Base-by-base conservation (phyloP, 2,888 invertebrate species). In the Mesoligia furuncula region DNA sequence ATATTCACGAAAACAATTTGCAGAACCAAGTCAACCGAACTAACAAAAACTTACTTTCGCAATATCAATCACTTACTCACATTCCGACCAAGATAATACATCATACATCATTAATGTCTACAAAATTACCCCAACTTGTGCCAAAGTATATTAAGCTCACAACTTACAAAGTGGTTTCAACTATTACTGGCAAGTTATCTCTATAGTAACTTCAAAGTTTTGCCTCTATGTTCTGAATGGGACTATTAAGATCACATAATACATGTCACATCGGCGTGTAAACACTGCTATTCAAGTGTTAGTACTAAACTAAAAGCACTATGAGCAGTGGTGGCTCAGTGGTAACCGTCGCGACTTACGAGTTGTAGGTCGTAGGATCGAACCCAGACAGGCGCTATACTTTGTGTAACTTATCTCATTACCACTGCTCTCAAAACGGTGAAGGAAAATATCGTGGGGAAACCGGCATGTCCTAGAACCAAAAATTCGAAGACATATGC, bases 61-160 rank as follows among this genome's bases (percentile, higher is more conserved):
- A 48, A 73, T 86, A 83, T 83, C 73, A 86, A 83, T 86, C 86
- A 85, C 54, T 65, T 42, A 64, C 51, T 31, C 59, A 69, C 59
- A 74, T 72, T 73, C 59, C 64, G 72, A 68, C 79, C 67, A 36
- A 82, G 73, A 73, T 82, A 81, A 85, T 85, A 62, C 57, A 71
- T 82, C 75, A 85, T 85, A 74, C 54, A 74, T 83, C 86, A 84
- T 86, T 71, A 79, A 79, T 59, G 86, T 86, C 83, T 75, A 70
- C 79, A 79, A 83, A 86, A 84, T 86, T 75, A 74, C 84, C 65
- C 66, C 48, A 84, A 84, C 86, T 85, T 83, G 61, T 75, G 45
- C 68, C 48, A 62, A 73, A 75, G 76, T 79, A 73, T 80, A 85
- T 85, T 70, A 87, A 83, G 83, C 72, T 83, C 7, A 69, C 24